Conservation (phyloP, 1,140 invertebrate genomes). For the Cyphomyrmex costatus region DNA sequence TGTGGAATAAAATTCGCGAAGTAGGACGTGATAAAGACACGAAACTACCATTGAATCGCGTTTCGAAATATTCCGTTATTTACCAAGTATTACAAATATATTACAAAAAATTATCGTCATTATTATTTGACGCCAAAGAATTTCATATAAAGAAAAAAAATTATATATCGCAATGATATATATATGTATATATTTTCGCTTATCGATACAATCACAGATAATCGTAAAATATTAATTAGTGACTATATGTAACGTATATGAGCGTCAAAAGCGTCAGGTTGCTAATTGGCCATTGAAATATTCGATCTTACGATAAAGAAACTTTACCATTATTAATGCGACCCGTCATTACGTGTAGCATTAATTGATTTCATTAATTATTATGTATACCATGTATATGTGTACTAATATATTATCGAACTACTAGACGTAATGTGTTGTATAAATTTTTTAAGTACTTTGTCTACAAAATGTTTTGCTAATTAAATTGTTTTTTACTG, state of each 20-base stretch:
- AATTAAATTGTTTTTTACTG: background rate
- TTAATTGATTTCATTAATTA: constrained; percentile 25
- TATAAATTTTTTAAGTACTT: background rate
- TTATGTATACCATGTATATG: background rate
- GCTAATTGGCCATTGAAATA: constrained; percentile 3
- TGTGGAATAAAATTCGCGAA: background rate
- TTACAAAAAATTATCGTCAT: background rate
- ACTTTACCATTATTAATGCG: constrained; percentile 29
- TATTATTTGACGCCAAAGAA: background rate
- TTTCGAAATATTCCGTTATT: background rate
- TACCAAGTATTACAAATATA: background rate
- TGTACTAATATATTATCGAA: background rate
- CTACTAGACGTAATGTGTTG: background rate
- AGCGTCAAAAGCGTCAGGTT: background rate
- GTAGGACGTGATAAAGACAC: background rate
- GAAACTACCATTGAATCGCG: background rate
- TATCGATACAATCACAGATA: background rate
- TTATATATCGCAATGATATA: background rate
- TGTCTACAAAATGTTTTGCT: background rate
- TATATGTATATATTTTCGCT: no score
- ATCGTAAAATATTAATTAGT: background rate
- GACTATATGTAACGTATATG: background rate
- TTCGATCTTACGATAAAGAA: constrained; percentile 4
- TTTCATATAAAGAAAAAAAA: background rate
- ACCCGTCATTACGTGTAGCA: background rate